Evolutionary conservation across 2,113 vertebrate species (phyloP).

Genomic region (Mus spicilegus): DNA sequence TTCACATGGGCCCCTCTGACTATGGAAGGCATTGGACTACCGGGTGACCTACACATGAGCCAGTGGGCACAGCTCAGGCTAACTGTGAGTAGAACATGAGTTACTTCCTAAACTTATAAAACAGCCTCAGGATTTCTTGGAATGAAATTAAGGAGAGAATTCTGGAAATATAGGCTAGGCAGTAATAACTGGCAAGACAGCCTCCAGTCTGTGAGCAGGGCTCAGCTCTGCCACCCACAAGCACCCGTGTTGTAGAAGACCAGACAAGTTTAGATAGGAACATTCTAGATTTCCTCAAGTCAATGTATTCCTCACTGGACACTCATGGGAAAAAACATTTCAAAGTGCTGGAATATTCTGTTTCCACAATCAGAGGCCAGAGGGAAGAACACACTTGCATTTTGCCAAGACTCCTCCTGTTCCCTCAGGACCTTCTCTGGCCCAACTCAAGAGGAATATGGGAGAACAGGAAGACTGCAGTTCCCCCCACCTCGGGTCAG

Average conservation of each 20-base stretch:
- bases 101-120: not conserved
- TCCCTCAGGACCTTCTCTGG: not conserved
- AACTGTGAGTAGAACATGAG: not conserved
- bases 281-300: constrained; percentile 91
- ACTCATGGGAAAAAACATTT: constrained; percentile 87
- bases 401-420: not conserved
- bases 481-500: constrained; percentile 73
- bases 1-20: not conserved
- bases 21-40: not conserved
- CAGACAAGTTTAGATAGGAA: constrained; percentile 92
- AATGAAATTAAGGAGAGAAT: constrained; percentile 87
- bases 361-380: constrained; percentile 91
- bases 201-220: constrained; percentile 91
- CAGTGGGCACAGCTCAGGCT: not conserved
- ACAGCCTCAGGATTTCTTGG: constrained; percentile 93
- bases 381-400: constrained; percentile 84
- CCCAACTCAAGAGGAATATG: not conserved
- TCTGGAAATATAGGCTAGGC: constrained; percentile 80
- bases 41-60: not conserved
- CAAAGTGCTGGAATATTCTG: constrained; percentile 93
- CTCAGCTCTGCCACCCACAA: constrained; percentile 90
- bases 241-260: constrained; percentile 93
- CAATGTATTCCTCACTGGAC: constrained; percentile 90
- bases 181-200: constrained; percentile 91
- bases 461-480: constrained; percentile 81